These are phyloP conservation scores for Nesogale talazaci DNA, from an alignment of 2,113 vertebrate genomes.

Conservation along the genomic window DNA sequence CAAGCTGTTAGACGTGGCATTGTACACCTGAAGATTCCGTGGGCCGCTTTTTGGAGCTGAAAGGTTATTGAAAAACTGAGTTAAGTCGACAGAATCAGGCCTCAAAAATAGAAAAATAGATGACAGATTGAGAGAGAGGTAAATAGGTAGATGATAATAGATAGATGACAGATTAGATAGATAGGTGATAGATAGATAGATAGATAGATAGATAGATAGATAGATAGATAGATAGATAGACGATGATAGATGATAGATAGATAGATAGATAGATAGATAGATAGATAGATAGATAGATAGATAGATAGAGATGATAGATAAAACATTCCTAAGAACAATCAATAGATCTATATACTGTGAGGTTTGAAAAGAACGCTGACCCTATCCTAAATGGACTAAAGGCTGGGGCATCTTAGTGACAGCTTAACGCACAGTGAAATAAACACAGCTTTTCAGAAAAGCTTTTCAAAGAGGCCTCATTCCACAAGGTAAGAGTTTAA, in stretches of 20 bases:
- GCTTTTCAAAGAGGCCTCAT: not conserved
- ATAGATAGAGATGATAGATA: not conserved
- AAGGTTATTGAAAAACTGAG: slow-evolving; percentile 46
- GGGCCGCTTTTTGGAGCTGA: slow-evolving; percentile 91
- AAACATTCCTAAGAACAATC: not conserved
- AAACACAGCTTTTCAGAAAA: slow-evolving; percentile 41
- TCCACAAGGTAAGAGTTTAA: not conserved
- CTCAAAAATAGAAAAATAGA: not conserved
- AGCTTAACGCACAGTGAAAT: not conserved
- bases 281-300: no score
- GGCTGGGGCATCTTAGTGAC: not conserved
- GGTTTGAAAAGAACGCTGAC: slow-evolving; percentile 38
- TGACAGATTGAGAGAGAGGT: no score
- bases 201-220: no score
- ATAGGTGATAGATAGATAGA: no score
- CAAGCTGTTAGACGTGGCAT: slow-evolving; percentile 92
- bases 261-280: no score
- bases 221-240: no score
- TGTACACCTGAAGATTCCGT: slow-evolving; percentile 93
- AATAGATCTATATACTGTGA: not conserved
- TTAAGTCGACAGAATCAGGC: not conserved
- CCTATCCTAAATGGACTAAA: not conserved
- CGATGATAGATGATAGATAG: no score
- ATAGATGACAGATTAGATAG: no score
- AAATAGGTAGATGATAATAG: no score